Conservation (phyloP, 2,113 vertebrate genomes). For the Chiloscyllium plagiosum region DNA sequence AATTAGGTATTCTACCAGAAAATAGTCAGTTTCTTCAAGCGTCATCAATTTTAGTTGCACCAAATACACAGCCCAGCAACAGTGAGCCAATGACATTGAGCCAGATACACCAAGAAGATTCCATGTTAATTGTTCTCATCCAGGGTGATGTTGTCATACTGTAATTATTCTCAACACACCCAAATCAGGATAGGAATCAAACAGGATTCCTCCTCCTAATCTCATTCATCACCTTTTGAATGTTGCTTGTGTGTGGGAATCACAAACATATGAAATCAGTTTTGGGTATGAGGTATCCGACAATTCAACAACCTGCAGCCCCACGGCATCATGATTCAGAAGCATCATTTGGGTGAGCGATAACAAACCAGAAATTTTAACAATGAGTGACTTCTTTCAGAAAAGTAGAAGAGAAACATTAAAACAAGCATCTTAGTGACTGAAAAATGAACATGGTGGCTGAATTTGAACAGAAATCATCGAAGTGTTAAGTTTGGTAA, state of each 20-base stretch:
- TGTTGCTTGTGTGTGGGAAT: neutral
- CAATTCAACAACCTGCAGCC: neutral
- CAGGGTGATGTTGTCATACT: neutral
- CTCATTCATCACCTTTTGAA: neutral
- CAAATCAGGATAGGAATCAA: neutral
- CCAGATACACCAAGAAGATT: neutral
- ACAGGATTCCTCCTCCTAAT: neutral
- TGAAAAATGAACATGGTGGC: neutral
- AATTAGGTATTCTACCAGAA: neutral
- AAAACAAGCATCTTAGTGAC: neutral
- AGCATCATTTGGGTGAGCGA: neutral
- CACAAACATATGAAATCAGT: neutral
- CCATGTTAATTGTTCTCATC: neutral
- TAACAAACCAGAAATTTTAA: neutral
- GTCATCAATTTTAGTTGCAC: neutral
- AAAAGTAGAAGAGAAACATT: neutral
- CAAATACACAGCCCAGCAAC: neutral
- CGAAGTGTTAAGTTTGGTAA: too few relatives aligned
- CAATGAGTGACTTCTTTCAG: neutral
- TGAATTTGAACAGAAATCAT: too few relatives aligned
- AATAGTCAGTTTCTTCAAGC: neutral
- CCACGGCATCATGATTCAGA: too few relatives aligned
- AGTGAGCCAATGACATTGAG: neutral
- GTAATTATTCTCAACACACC: neutral
- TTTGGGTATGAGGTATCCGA: neutral